Evolutionary conservation across 2,113 vertebrate genomes (phyloP).

Genomic region (Meriones unguiculatus): DNA sequence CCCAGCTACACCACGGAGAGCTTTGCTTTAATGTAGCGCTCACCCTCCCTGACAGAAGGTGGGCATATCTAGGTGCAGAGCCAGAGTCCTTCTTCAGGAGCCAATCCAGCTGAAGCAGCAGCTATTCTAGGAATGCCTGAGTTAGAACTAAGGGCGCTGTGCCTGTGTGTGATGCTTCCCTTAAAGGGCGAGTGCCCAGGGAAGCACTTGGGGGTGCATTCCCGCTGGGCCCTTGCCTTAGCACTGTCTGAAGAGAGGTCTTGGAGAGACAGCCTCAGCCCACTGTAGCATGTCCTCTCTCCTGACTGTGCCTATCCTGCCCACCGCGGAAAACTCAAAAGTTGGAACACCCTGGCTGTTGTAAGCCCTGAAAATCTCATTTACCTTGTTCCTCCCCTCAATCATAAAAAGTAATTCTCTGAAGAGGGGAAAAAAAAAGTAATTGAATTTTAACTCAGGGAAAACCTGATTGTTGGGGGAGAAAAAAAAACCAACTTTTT

Average conservation of each 20-base stretch:
- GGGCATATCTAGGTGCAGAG: neutral
- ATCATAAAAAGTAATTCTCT: neutral
- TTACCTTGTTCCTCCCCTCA: neutral
- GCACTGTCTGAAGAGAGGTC: neutral
- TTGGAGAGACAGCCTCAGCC: neutral
- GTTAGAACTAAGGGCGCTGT: neutral
- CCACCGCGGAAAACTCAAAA: neutral
- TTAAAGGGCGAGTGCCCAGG: neutral
- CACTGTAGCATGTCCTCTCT: neutral
- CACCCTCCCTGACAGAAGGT: neutral
- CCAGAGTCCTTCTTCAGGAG: neutral
- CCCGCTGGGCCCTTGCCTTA: neutral
- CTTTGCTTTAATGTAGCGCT: neutral
- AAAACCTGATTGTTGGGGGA: neutral
- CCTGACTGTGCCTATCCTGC: neutral
- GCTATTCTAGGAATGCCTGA: neutral
- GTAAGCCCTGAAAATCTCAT: neutral
- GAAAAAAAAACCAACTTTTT: neutral
- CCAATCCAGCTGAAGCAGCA: neutral
- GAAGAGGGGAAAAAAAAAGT: neutral
- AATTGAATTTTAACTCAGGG: slow-evolving; percentile 2
- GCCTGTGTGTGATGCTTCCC: neutral
- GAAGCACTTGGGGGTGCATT: neutral
- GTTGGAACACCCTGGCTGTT: neutral
- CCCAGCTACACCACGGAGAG: neutral